Evolutionary conservation across 2,113 vertebrate species (phyloP).

Genomic region (Sapajus apella): DNA sequence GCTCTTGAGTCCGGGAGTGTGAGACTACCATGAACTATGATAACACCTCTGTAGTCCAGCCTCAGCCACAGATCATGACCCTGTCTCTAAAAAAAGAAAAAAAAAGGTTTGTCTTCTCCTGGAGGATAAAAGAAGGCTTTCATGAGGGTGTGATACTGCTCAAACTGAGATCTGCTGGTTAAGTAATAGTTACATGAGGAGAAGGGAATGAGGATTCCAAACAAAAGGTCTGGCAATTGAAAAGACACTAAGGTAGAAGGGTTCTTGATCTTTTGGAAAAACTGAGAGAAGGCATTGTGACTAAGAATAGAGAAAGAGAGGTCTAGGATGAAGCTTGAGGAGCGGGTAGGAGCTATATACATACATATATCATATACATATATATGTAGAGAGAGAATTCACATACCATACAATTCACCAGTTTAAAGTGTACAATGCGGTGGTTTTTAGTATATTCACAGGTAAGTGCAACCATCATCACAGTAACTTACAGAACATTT

Average conservation of each 20-base stretch:
- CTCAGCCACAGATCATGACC: neutral
- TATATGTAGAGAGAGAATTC: neutral
- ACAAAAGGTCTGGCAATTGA: neutral
- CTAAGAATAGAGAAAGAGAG: neutral
- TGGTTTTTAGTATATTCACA: neutral
- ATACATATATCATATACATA: neutral
- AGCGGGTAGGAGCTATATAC: neutral
- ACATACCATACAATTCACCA: neutral
- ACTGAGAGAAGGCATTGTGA: neutral
- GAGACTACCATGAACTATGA: neutral
- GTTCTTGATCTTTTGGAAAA: neutral
- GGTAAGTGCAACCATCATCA: neutral
- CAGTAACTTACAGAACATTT: neutral
- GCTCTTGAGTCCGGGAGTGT: neutral
- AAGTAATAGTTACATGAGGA: neutral
- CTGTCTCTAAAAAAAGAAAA: neutral
- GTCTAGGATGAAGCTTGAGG: neutral
- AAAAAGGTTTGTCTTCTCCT: neutral
- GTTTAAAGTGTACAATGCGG: neutral
- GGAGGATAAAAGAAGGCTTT: neutral
- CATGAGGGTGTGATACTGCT: neutral
- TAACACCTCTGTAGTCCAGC: neutral
- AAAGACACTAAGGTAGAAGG: neutral
- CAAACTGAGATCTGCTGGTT: neutral
- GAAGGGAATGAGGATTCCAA: neutral